Evolutionary conservation across 2,888 invertebrate genomes (phyloP), one percentile per base, ranked within the genome.

Genomic region (Lithosia quadra): DNA sequence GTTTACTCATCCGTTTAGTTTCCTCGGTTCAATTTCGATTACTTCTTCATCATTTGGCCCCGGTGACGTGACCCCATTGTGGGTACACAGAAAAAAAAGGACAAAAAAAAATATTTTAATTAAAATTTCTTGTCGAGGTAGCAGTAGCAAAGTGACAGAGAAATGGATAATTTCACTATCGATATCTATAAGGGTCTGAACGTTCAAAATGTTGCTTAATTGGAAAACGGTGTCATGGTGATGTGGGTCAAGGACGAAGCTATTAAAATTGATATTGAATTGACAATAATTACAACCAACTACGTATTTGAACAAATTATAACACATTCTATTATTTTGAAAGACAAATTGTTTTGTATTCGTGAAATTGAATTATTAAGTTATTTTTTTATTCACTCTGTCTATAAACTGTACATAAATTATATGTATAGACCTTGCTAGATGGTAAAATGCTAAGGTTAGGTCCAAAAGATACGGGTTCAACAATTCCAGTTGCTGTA

Each of bases 181-280:
- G 56, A 55, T 55, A 55, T 55, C 55, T n/a, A 21, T 10, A 55
- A 56, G 56, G 28, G 28, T 7, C 18, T 49, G 49, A 22, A 15
- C 28, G 56, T 56, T 24, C 13, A 22, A 36, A 22, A 60, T 36
- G 22, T 36, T 21, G 22, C 36, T 39, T 63, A 34, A 53, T 63
- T 63, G 28, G 28, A 53, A 55, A 55, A 1, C 21, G 33, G 34
- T 66, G 34, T 10, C 53, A 58, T n/a, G 10, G 36, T 43, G 24
- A 60, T 76, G 73, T 74, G 75, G 67, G 72, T 75, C 71, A 75
- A 74, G 73, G 77, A 77, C 33, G 62, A 43, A 28, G 15, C 36
- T 55, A 36, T 67, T 61, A 65, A 61, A 60, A 61, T 66, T 60
- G 21, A 66, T 36, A 9, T 67, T 61, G 11, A n/a, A 67, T 34